Evolutionary conservation across 2,797 vertebrate species (phyloP), one percentile per base, ranked within the genome.

Genomic region (Urophycis tenuis): DNA sequence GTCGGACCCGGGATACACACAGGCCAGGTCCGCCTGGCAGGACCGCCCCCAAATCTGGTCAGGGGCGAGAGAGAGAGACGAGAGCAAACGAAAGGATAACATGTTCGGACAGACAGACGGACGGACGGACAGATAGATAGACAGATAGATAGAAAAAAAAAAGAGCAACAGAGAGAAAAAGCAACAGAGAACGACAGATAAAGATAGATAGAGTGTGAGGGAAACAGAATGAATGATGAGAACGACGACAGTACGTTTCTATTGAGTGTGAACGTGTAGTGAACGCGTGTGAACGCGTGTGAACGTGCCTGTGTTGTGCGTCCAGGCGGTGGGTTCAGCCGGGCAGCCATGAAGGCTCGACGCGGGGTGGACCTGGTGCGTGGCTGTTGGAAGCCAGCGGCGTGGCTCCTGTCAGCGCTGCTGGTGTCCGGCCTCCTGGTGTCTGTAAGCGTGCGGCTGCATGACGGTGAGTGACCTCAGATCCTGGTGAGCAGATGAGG

Each of bases 381-480:
- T 71, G 67, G 88, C 84, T 84, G 80, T 8, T 91, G 92, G 92
- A 93, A 81, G 75, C 78, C 72, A 0, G 87, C 88, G 39, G 75
- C 87, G 5, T 89, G 92, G 89, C 87, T 89, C 32, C 82, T 93
- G 74, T 74, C 90, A 72, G 85, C 89, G 70, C 83, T 93, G 64
- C 80, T 94, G 81, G 87, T 89, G 12, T 83, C 80, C 0, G 77
- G 96, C 34, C 78, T 94, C 41, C 85, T 94, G 81, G 87, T 95
- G 80, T 83, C 92, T 70, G n/a, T 95, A 39, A 94, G 94, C 53
- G 36, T 83, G 77, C 0, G 74, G 5, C 22, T 86, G 71, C 78
- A 83, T 74, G 41, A 76, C 19, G 91, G 92, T 93, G 88, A 93
- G 92, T 91, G 77, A 41, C 32, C 8, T 32, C 7, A n/a, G n/a